These are phyloP conservation scores for Hipposideros larvatus DNA, from an alignment of 2,797 vertebrate species.

Conservation along the genomic window DNA sequence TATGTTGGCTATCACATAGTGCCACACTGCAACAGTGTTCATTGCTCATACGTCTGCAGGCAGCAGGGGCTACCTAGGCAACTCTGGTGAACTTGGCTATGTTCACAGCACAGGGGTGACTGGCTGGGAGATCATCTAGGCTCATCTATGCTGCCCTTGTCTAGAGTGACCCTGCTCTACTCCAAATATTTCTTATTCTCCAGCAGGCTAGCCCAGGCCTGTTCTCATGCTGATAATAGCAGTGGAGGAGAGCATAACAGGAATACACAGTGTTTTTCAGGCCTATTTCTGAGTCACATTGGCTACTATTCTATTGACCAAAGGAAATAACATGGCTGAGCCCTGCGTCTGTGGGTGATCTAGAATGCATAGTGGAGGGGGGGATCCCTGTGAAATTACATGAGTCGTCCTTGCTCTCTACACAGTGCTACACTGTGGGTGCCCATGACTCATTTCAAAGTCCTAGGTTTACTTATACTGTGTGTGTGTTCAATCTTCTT, in stretches of 20 bases:
- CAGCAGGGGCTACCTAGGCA: not conserved
- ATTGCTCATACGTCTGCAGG: not conserved
- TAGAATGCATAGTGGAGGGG: rapidly evolving
- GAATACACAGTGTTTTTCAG: not conserved
- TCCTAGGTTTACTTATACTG: not conserved
- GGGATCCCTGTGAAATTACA: too few relatives aligned
- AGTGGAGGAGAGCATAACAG: not conserved
- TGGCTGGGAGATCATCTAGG: not conserved
- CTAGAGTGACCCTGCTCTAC: not conserved
- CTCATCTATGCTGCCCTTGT: not conserved
- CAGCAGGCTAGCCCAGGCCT: not conserved
- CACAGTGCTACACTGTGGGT: too few relatives aligned
- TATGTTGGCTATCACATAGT: not conserved
- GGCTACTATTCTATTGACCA: not conserved
- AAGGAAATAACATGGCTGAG: not conserved
- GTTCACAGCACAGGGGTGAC: not conserved
- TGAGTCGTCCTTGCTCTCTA: not conserved
- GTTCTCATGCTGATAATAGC: not conserved
- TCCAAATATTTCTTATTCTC: not conserved
- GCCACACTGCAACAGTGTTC: not conserved
- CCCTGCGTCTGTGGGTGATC: not conserved
- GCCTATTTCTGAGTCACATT: not conserved
- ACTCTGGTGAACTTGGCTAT: not conserved
- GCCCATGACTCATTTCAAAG: not conserved
- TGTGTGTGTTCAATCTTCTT: not conserved